Evolutionary conservation across 1,140 invertebrate species (phyloP).

Genomic region (Delia radicum): DNA sequence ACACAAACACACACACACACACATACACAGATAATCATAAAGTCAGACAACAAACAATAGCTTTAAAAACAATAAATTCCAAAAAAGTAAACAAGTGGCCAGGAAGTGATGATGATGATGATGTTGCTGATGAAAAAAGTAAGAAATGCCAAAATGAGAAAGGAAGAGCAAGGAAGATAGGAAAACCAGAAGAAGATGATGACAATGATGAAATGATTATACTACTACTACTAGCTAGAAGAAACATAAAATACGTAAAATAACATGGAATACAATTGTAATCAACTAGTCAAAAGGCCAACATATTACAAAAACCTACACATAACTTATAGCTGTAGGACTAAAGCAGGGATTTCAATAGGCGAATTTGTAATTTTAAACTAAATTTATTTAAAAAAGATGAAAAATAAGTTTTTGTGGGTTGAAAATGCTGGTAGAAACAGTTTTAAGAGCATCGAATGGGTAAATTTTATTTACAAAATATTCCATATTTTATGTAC

Average conservation of each 20-base stretch:
- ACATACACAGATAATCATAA: not conserved
- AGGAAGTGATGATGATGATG: not conserved
- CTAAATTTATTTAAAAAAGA: no score
- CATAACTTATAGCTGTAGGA: no score
- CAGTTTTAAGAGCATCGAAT: no score
- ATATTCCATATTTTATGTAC: no score
- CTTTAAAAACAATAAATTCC: not conserved
- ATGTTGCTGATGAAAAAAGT: not conserved
- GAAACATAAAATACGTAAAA: not conserved
- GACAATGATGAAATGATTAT: conserved; percentile 2
- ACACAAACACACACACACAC: not conserved
- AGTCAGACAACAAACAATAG: not conserved
- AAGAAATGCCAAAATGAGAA: no score
- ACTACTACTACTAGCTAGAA: not conserved
- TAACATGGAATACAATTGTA: not conserved
- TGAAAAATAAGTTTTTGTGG: no score
- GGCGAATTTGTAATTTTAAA: no score
- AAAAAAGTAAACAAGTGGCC: not conserved
- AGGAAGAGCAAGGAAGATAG: not conserved
- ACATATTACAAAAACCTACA: no score
- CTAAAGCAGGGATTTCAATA: no score
- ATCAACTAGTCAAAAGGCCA: not conserved
- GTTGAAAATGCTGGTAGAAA: no score
- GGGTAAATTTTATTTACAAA: no score
- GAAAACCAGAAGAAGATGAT: not conserved